Evolutionary conservation across 2,113 vertebrate genomes (phyloP).

Genomic region (Taurulus bubalis): DNA sequence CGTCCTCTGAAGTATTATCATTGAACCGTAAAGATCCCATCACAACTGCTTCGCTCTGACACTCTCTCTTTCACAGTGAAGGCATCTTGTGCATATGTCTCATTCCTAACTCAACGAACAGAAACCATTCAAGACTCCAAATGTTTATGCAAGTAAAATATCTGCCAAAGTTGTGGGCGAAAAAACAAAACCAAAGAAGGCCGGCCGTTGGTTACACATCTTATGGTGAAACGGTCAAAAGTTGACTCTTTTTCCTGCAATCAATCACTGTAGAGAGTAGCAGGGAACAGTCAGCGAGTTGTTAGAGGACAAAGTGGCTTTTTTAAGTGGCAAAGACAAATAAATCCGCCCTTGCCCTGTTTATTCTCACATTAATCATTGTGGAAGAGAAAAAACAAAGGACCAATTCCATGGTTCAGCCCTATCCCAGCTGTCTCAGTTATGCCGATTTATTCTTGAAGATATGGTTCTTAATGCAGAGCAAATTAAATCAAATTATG

Average conservation of each 20-base stretch:
- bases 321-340: conserved; percentile 44
- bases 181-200: conserved; percentile 26
- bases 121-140: conserved; percentile 15
- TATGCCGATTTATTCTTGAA: conserved; percentile 14
- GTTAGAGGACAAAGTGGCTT: conserved; percentile 15
- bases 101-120: conserved; percentile 3
- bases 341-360: conserved; percentile 30
- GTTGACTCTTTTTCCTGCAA: conserved; percentile 17
- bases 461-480: background rate
- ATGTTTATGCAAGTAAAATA: conserved; percentile 48
- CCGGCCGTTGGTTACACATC: background rate
- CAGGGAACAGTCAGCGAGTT: background rate
- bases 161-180: conserved; percentile 19
- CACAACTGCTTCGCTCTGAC: background rate
- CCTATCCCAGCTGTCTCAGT: background rate
- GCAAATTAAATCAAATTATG: background rate
- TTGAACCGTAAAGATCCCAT: background rate
- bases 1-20: background rate
- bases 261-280: conserved; percentile 29
- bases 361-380: conserved; percentile 45
- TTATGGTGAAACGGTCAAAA: conserved; percentile 20
- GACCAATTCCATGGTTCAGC: conserved; percentile 5
- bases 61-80: conserved; percentile 15
- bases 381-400: conserved; percentile 28
- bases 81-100: background rate